phyloP scores from a whole-genome alignment of 1,140 invertebrate genomes.

The Agraylea sexmaculata region DNA sequence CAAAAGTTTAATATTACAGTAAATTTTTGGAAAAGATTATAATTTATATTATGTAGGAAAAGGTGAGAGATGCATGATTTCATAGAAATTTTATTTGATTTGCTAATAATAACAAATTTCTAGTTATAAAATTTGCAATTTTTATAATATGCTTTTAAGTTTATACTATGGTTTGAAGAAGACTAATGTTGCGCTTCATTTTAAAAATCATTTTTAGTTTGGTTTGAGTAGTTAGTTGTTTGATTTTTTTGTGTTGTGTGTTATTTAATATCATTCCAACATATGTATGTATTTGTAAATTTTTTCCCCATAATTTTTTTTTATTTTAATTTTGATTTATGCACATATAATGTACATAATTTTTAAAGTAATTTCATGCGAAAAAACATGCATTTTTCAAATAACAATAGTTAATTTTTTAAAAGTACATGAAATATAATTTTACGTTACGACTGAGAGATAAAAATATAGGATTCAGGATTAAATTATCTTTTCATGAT shows the following conservation, averaged over 20 bases:
- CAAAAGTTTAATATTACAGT: no score
- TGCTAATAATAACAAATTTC: neutral
- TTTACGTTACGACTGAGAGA: no score
- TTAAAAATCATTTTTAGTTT: no score
- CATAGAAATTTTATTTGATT: no score
- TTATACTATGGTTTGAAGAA: neutral
- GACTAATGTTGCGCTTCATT: no score
- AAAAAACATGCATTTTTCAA: slow-evolving; percentile 7
- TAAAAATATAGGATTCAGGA: no score
- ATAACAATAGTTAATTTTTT: neutral
- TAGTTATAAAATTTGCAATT: neutral
- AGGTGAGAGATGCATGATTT: no score
- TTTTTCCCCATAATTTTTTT: neutral
- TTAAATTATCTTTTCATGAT: no score
- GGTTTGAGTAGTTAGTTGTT: no score
- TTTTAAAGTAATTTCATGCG: neutral
- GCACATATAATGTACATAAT: neutral
- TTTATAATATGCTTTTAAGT: slow-evolving; percentile 4
- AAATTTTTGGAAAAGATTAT: no score
- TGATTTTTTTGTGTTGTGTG: slow-evolving; percentile 6
- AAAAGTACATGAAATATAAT: no score
- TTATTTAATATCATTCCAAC: slow-evolving; percentile 2
- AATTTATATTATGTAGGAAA: no score
- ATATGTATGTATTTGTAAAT: neutral
- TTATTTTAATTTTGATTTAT: slow-evolving; percentile 1